phyloP scores from a whole-genome alignment of 2,797 vertebrate genomes.

The Tapera naevia region DNA sequence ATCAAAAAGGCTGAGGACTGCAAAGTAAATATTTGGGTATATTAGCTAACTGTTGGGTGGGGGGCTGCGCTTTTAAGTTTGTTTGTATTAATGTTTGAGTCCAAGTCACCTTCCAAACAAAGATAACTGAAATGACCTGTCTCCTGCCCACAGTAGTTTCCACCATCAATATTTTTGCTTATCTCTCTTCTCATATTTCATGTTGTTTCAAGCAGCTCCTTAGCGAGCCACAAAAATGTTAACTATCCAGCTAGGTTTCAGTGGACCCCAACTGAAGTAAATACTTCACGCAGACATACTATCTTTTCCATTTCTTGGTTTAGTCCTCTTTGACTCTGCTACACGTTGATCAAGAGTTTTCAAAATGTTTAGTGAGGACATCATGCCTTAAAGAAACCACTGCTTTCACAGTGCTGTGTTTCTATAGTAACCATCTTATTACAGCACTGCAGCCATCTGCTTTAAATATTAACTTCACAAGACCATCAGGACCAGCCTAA shows the following conservation, averaged over 20 bases:
- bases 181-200: conserved; percentile 46
- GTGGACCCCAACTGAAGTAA: conserved; percentile 38
- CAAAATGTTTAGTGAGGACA: conserved; percentile 80
- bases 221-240: conserved; percentile 57
- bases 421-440: conserved; percentile 86
- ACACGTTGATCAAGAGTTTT: conserved; percentile 77
- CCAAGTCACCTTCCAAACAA: conserved; percentile 19
- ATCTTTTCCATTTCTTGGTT: conserved; percentile 10
- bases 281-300: neutral
- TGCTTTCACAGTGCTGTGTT: conserved; percentile 82
- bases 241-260: conserved; percentile 41
- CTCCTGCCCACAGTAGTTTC: conserved; percentile 14
- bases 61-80: neutral
- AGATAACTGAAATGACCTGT: conserved; percentile 20
- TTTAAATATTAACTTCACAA: conserved; percentile 86
- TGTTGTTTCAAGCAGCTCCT: conserved; percentile 49
- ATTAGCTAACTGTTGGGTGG: conserved; percentile 21
- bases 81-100: neutral
- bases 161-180: conserved; percentile 48
- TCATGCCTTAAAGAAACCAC: conserved; percentile 79
- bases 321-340: conserved; percentile 55
- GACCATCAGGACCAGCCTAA: conserved; percentile 69
- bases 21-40: conserved; percentile 43
- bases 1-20: neutral
- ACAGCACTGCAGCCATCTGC: conserved; percentile 85